Evolutionary conservation across 2,797 vertebrate species (phyloP).

Genomic region (Gymnocypris eckloni): DNA sequence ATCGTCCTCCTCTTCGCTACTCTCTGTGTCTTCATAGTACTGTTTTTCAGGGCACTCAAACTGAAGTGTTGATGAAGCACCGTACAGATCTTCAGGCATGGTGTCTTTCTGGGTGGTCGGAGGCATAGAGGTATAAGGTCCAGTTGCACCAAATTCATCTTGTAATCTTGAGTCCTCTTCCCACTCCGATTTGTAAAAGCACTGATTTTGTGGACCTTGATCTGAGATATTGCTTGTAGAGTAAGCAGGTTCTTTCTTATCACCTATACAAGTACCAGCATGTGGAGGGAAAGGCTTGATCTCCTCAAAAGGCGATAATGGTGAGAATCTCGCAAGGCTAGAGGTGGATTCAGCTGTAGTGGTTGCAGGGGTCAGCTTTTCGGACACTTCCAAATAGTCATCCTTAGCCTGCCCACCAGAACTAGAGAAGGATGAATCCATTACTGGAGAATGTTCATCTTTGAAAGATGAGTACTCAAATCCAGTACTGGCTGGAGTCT

Average conservation of each 20-base stretch:
- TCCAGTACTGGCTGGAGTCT: slow-evolving; percentile 77
- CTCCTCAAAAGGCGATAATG: slow-evolving; percentile 81
- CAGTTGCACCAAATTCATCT: slow-evolving; percentile 67
- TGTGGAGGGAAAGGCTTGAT: slow-evolving; percentile 75
- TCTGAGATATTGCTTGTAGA: slow-evolving; percentile 71
- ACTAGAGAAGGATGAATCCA: slow-evolving; percentile 72
- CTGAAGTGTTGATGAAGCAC: slow-evolving; percentile 80
- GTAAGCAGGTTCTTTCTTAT: slow-evolving; percentile 72
- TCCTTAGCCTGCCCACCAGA: slow-evolving; percentile 78
- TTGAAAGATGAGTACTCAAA: slow-evolving; percentile 86
- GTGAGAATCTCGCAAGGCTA: slow-evolving; percentile 80
- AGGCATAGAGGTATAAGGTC: slow-evolving; percentile 70
- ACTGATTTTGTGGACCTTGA: slow-evolving; percentile 76
- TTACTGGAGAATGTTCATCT: slow-evolving; percentile 79
- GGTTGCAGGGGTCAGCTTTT: slow-evolving; percentile 76
- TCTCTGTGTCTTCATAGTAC: slow-evolving; percentile 83
- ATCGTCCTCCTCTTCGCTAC: slow-evolving; percentile 80
- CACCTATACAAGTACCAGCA: slow-evolving; percentile 68
- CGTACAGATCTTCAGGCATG: slow-evolving; percentile 80
- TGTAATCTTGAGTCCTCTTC: slow-evolving; percentile 67
- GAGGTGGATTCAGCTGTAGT: slow-evolving; percentile 78
- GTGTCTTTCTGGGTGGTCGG: slow-evolving; percentile 75
- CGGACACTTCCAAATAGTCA: slow-evolving; percentile 92
- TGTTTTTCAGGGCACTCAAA: slow-evolving; percentile 78
- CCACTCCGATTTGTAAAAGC: slow-evolving; percentile 81